These are phyloP conservation scores for Plebejus anna DNA, from an alignment of 2,888 invertebrate species.

Conservation along the genomic window DNA sequence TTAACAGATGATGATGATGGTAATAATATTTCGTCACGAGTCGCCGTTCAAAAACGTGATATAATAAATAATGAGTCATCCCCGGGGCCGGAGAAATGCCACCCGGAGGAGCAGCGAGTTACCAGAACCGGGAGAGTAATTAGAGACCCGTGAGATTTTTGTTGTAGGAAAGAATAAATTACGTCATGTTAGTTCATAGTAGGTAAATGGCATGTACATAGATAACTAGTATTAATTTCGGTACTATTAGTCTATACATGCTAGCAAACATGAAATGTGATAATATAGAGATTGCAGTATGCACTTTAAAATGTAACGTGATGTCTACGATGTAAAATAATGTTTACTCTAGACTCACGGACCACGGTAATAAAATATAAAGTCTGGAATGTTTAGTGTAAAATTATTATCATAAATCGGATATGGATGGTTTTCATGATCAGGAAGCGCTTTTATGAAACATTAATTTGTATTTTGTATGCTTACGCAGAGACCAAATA, in stretches of 20 bases:
- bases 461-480: too few relatives aligned
- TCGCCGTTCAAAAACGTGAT: neutral
- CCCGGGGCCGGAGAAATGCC: neutral
- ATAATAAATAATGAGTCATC: neutral
- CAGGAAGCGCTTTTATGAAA: too few relatives aligned
- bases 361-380: too few relatives aligned
- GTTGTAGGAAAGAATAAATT: neutral
- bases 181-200: neutral
- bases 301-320: neutral
- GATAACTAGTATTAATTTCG: neutral
- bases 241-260: neutral
- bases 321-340: slow-evolving; percentile 6
- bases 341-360: neutral
- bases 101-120: neutral
- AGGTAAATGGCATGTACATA: neutral
- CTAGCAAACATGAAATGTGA: neutral
- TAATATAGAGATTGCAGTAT: neutral
- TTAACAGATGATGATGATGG: neutral
- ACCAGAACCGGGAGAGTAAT: neutral
- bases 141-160: neutral
- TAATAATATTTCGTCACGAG: neutral
- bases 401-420: too few relatives aligned
- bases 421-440: too few relatives aligned
- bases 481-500: too few relatives aligned
- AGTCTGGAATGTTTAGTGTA: neutral